Percentiles rank a stretch among this genome's conserved stretches.
Evolutionary conservation across 2,888 invertebrate genomes (phyloP).

Genomic region (Ceratothoa steindachneri): DNA sequence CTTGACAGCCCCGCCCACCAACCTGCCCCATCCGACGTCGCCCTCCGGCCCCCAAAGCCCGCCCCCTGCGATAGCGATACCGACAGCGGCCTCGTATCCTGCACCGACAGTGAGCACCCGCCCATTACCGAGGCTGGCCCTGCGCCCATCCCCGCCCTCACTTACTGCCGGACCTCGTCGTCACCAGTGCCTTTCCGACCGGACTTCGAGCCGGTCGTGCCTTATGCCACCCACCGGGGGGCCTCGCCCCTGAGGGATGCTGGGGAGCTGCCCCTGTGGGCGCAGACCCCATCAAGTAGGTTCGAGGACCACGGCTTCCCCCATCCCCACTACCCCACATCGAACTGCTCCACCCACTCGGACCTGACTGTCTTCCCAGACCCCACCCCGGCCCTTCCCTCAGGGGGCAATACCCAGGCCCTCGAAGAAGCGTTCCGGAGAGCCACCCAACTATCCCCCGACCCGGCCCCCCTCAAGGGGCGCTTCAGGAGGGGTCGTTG

Average conservation of each 20-base stretch:
- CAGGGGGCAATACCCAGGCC: background rate
- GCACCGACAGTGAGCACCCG: slow-evolving; percentile 38
- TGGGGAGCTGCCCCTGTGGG: background rate
- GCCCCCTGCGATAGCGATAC: slow-evolving; percentile 34
- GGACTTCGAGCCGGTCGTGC: background rate
- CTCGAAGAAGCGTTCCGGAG: background rate
- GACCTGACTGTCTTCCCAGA: background rate
- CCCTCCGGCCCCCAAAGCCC: background rate
- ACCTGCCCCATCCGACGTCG: background rate
- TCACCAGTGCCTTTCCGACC: slow-evolving; percentile 42
- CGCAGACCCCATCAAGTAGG: slow-evolving; percentile 12
- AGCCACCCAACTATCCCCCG: background rate
- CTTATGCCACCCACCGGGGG: background rate
- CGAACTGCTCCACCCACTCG: background rate
- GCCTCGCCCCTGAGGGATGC: background rate
- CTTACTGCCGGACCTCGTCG: background rate
- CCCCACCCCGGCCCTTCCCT: background rate
- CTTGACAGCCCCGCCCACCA: slow-evolving; percentile 16
- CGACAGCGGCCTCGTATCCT: slow-evolving; percentile 44
- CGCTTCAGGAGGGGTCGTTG: background rate
- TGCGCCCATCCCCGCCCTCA: background rate
- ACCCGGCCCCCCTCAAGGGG: background rate
- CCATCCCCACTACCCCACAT: background rate
- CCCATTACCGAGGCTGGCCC: background rate
- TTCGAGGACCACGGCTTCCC: slow-evolving; percentile 28